Conservation (phyloP, 2,888 invertebrate genomes). For the Melanophora roralis region DNA sequence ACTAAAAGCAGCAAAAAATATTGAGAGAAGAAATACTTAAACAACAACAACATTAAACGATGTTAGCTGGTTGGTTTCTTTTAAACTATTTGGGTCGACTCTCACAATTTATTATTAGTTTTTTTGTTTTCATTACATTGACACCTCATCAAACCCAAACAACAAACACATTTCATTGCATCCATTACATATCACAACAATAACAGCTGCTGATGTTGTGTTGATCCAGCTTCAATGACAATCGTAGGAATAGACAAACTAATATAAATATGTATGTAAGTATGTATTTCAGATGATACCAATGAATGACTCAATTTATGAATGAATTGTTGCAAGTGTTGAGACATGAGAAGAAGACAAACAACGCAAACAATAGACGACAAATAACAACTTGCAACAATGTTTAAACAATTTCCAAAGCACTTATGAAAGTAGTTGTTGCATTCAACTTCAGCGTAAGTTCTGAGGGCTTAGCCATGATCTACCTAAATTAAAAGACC, state of each 20-base stretch:
- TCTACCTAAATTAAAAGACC: no score
- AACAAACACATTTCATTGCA: conserved; percentile 27
- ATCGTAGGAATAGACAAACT: neutral
- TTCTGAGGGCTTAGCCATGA: no score
- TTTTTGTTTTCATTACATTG: conserved; percentile 66
- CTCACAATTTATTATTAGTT: conserved; percentile 65
- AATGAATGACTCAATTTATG: conserved; percentile 30
- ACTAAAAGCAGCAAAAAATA: conserved; percentile 23
- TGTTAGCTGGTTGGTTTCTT: conserved; percentile 64
- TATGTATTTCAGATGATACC: no score
- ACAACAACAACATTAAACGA: conserved; percentile 36
- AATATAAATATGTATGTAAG: no score
- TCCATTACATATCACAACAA: conserved; percentile 25
- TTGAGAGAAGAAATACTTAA: neutral
- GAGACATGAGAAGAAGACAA: neutral
- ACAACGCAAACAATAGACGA: conserved; percentile 3
- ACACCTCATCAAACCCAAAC: conserved; percentile 64
- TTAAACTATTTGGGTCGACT: conserved; percentile 66
- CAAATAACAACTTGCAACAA: conserved; percentile 21
- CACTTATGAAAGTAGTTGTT: no score
- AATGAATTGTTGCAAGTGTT: conserved; percentile 26
- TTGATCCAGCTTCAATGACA: neutral
- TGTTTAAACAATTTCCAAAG: neutral
- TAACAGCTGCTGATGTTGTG: neutral
- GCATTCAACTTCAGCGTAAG: no score